These are phyloP conservation scores for Ennomos fuscantarius DNA, from an alignment of 2,888 invertebrate genomes.

Conservation along the genomic window DNA sequence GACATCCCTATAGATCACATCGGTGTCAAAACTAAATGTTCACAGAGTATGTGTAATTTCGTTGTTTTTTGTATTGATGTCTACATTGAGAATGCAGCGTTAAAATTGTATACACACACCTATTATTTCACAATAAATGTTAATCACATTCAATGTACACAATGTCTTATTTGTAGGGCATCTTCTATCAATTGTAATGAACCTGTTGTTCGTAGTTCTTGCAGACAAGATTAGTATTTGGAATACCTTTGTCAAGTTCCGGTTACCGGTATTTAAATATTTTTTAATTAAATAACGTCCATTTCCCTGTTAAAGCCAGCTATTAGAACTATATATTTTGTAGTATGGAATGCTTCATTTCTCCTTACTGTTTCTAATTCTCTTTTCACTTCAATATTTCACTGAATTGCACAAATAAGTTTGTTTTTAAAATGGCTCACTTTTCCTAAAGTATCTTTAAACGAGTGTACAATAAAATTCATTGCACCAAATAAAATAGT, in stretches of 20 bases:
- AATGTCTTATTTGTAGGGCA: slow-evolving; percentile 54
- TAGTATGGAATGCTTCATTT: slow-evolving; percentile 84
- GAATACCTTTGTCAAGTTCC: slow-evolving; percentile 48
- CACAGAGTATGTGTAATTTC: slow-evolving; percentile 49
- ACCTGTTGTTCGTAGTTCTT: slow-evolving; percentile 54
- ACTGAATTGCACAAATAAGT: slow-evolving; percentile 81
- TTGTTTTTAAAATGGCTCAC: slow-evolving; percentile 85
- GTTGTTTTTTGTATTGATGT: slow-evolving; percentile 45
- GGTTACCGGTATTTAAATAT: slow-evolving; percentile 57
- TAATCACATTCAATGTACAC: slow-evolving; percentile 62
- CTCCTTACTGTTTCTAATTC: slow-evolving; percentile 80
- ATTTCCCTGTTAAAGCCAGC: slow-evolving; percentile 85
- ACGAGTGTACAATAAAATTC: slow-evolving; percentile 63
- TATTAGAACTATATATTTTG: slow-evolving; percentile 78
- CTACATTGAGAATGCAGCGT: slow-evolving; percentile 54
- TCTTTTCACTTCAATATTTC: slow-evolving; percentile 81
- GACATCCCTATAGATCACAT: slow-evolving; percentile 53
- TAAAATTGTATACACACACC: slow-evolving; percentile 51
- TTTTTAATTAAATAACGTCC: slow-evolving; percentile 71
- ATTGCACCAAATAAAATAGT: slow-evolving; percentile 67
- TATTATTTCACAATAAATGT: slow-evolving; percentile 56
- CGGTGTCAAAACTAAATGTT: slow-evolving; percentile 59
- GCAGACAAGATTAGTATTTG: slow-evolving; percentile 59
- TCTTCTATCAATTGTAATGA: slow-evolving; percentile 44
- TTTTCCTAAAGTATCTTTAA: slow-evolving; percentile 76